Conservation (phyloP, 2,113 vertebrate genomes). For the Gobio gobio region DNA sequence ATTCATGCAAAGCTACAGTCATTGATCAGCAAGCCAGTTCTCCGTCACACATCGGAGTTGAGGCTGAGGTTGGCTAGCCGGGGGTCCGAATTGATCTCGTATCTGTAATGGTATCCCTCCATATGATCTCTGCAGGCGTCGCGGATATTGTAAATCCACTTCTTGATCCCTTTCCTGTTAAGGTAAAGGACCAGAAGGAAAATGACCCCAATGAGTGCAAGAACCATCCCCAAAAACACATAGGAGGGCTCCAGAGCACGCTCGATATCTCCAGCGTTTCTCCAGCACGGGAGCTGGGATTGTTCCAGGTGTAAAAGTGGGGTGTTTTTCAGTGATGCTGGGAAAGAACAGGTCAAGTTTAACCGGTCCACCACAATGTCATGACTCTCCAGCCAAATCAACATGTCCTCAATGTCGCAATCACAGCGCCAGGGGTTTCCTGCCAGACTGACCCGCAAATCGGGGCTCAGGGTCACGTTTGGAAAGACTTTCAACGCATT, state of each 20-base stretch:
- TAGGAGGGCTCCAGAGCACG: slow-evolving; percentile 92
- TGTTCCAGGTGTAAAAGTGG: slow-evolving; percentile 75
- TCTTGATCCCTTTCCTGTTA: slow-evolving; percentile 97
- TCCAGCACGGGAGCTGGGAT: slow-evolving; percentile 77
- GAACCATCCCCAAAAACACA: slow-evolving; percentile 92
- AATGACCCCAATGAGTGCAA: slow-evolving; percentile 95
- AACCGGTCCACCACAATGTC: slow-evolving; percentile 74
- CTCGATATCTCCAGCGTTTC: slow-evolving; percentile 69
- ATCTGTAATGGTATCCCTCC: slow-evolving; percentile 99
- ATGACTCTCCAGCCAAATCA: slow-evolving; percentile 85
- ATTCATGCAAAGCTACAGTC: slow-evolving; percentile 84
- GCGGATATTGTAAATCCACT: slow-evolving; percentile 96
- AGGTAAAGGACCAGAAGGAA: slow-evolving; percentile 97
- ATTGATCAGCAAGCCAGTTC: slow-evolving; percentile 34
- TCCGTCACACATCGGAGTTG: slow-evolving; percentile 90
- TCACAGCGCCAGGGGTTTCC: slow-evolving; percentile 89
- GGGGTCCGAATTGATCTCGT: slow-evolving; percentile 94
- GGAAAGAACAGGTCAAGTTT: slow-evolving; percentile 80
- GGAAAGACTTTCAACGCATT: slow-evolving; percentile 80
- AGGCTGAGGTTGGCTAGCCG: slow-evolving; percentile 92
- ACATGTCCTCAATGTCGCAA: slow-evolving; percentile 81
- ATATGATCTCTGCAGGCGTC: slow-evolving; percentile 98
- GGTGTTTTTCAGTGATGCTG: slow-evolving; percentile 71
- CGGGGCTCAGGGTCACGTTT: slow-evolving; percentile 71
- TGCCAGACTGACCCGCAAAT: slow-evolving; percentile 73